These are phyloP conservation scores for Leucophenga varia DNA, from an alignment of 1,140 invertebrate species.

Conservation along the genomic window DNA sequence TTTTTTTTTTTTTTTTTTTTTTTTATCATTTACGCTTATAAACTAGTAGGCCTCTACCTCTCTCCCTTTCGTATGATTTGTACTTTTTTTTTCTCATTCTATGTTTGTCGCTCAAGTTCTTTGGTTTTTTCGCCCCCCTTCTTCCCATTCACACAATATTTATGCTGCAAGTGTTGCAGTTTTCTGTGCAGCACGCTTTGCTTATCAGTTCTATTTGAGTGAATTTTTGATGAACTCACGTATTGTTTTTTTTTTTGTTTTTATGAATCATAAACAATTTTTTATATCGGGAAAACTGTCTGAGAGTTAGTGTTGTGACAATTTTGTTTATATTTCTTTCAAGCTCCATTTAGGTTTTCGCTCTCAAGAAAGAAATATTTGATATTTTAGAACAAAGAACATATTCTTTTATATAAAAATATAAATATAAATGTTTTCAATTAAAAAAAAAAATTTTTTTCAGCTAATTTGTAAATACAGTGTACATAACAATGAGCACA, in stretches of 20 bases:
- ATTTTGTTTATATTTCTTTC: slow-evolving; percentile 8
- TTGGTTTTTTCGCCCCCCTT: slow-evolving; percentile 13
- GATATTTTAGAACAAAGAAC: too few relatives aligned
- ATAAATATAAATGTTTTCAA: too few relatives aligned
- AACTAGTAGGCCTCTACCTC: slow-evolving; percentile 12
- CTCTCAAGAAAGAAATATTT: too few relatives aligned
- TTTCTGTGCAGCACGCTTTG: slow-evolving; percentile 9
- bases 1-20: slow-evolving; percentile 12
- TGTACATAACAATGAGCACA: slow-evolving; percentile 58
- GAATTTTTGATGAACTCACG: too few relatives aligned
- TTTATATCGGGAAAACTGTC: too few relatives aligned
- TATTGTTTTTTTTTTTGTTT: too few relatives aligned
- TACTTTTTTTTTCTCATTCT: too few relatives aligned
- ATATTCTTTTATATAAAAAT: too few relatives aligned
- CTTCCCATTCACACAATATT: neutral
- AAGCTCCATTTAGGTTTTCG: too few relatives aligned
- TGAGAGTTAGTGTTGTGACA: slow-evolving; percentile 13
- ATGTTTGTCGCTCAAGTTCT: too few relatives aligned
- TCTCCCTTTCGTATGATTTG: slow-evolving; percentile 6
- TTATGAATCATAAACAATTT: too few relatives aligned
- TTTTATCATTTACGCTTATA: slow-evolving; percentile 1
- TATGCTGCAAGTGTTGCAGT: neutral
- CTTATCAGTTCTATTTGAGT: neutral
- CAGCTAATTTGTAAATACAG: slow-evolving; percentile 58
- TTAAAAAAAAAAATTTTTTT: neutral